Evolutionary conservation across 2,113 vertebrate species (phyloP), one percentile per base, ranked within the genome.

Genomic region (Carettochelys insculpta): DNA sequence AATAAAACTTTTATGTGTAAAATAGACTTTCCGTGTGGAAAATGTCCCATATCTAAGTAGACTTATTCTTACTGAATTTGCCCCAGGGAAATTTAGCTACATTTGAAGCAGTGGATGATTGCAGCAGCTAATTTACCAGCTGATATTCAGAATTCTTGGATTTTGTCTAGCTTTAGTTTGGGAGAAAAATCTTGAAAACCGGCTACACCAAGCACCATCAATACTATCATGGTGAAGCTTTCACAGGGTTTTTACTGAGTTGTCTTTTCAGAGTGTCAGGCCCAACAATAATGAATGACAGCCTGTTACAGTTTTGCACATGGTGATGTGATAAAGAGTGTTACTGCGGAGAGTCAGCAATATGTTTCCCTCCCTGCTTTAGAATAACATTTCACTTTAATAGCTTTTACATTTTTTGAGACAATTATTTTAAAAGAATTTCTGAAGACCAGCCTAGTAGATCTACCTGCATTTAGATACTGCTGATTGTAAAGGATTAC

Each of bases 1-100:
- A 93, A 92, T 43, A n/a, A 86, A 92, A 48, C 45, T 82, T 83
- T 87, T 91, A 87, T 81, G 68, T 41, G 24, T 16, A 93, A 94
- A 87, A 34, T 54, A 25, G 52, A 77, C 38, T 92, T 75, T 11
- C 90, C 47, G 5, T 76, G 13, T 92, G 84, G 61, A 92, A 92
- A 48, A 1, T n/a, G 17, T 87, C 1, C 24, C 61, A 34, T 3
- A 5, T 38, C 7, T 92, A 43, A 41, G 24, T 19, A 71, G 53
- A 22, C 4, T 20, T 77, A 58, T 83, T 78, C 10, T 56, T 78
- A 9, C 29, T 80, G 47, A 83, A 7, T 5, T 19, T 34, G 24
- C 2, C 19, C 29, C 83, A 87, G n/a, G 24, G 45, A 83, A 89
- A 90, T 73, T 52, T 54, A 65, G 68, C 27, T 80, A 11, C 0